phyloP scores from a whole-genome alignment of 2,888 invertebrate genomes.

The Oegoconia quadripuncta region DNA sequence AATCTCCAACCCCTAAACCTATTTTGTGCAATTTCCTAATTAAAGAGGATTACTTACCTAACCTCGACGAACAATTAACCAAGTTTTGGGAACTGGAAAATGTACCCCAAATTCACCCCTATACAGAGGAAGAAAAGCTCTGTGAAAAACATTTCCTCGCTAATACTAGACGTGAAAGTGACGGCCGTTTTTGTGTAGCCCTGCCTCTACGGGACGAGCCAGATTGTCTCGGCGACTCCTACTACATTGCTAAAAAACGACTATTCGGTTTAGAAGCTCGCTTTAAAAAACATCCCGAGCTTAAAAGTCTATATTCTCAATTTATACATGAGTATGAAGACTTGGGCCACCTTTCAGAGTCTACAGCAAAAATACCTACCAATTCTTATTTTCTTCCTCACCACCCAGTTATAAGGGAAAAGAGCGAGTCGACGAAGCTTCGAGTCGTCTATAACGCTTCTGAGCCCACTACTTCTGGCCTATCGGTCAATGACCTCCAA shows the following conservation, averaged over 20 bases:
- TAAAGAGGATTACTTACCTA: too few relatives aligned
- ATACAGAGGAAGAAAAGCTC: not conserved
- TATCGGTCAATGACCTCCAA: not conserved
- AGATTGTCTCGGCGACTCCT: conserved; percentile 9
- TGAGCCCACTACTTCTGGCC: not conserved
- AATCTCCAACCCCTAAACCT: not conserved
- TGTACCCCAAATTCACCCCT: not conserved
- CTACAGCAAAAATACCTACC: not conserved
- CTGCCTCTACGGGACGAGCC: conserved; percentile 7
- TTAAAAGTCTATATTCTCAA: not conserved
- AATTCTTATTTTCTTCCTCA: not conserved
- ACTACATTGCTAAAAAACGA: not conserved
- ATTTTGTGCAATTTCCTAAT: not conserved
- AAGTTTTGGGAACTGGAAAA: conserved; percentile 11
- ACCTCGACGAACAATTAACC: too few relatives aligned
- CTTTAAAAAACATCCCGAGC: conserved; percentile 3
- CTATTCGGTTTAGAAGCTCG: conserved; percentile 6
- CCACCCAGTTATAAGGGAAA: not conserved
- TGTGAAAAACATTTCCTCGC: conserved; percentile 11
- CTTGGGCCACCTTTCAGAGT: not conserved
- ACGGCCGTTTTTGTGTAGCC: conserved; percentile 11
- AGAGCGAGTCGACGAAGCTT: not conserved
- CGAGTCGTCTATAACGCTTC: not conserved
- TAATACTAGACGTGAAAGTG: conserved; percentile 2
- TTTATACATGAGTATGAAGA: conserved; percentile 5